Percentiles rank a stretch among this genome's conserved stretches.
These are phyloP conservation scores for Nothobranchius kuhntae DNA, from an alignment of 2,113 vertebrate species.

Conservation along the genomic window DNA sequence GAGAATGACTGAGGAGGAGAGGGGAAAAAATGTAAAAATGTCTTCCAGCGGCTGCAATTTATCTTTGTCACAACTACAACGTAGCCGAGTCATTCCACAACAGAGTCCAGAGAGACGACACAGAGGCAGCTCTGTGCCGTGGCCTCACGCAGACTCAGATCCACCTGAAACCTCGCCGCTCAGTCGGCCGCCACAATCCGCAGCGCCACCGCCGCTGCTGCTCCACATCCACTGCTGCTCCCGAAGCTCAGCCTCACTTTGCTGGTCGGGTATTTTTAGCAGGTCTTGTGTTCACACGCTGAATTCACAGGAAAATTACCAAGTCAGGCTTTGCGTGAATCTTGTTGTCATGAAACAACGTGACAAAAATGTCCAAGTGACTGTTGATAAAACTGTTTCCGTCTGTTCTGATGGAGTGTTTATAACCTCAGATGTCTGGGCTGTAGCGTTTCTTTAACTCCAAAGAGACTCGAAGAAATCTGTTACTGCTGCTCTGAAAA, in stretches of 20 bases:
- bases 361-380: slow-evolving; percentile 35
- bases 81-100: slow-evolving; percentile 79
- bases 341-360: slow-evolving; percentile 35
- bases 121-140: slow-evolving; percentile 78
- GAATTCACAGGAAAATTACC: slow-evolving; percentile 54
- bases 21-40: slow-evolving; percentile 62
- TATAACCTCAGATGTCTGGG: slow-evolving; percentile 18
- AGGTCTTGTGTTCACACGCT: slow-evolving; percentile 58
- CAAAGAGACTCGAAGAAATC: slow-evolving; percentile 23
- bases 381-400: slow-evolving; percentile 25
- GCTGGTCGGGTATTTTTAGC: slow-evolving; percentile 71
- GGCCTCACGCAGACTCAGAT: slow-evolving; percentile 73
- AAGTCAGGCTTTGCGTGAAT: slow-evolving; percentile 49
- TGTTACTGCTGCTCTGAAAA: slow-evolving; percentile 35
- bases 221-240: slow-evolving; percentile 30
- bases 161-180: slow-evolving; percentile 71
- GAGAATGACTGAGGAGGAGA: not conserved
- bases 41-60: slow-evolving; percentile 80
- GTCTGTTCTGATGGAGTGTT: not conserved
- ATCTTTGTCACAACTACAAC: slow-evolving; percentile 81
- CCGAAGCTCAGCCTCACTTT: slow-evolving; percentile 22
- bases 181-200: slow-evolving; percentile 59
- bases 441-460: slow-evolving; percentile 22
- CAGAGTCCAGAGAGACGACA: slow-evolving; percentile 73
- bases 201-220: slow-evolving; percentile 36